Evolutionary conservation across 2,797 vertebrate genomes (phyloP).

Genomic region (Adrianichthys oophorus): DNA sequence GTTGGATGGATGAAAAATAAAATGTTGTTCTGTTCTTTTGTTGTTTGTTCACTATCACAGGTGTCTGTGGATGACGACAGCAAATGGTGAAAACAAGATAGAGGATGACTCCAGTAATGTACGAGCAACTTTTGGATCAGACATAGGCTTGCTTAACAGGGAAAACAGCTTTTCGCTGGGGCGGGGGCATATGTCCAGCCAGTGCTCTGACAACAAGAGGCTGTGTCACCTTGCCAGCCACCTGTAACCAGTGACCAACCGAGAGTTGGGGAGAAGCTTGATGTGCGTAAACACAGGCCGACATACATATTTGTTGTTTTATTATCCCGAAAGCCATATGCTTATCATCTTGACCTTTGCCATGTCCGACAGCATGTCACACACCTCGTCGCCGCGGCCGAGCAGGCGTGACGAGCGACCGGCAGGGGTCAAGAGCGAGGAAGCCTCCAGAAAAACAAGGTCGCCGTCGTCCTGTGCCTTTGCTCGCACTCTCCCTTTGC

Average conservation of each 20-base stretch:
- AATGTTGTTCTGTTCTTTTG: not conserved
- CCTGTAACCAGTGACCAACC: conserved; percentile 64
- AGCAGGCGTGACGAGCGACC: conserved; percentile 68
- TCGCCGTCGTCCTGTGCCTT: conserved; percentile 4
- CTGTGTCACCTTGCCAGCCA: conserved; percentile 75
- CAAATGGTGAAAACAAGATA: conserved; percentile 44
- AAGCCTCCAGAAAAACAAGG: conserved; percentile 18
- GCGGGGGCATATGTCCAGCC: conserved; percentile 62
- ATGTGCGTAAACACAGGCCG: conserved; percentile 25
- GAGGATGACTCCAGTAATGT: conserved; percentile 48
- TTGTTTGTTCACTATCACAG: conserved; percentile 41
- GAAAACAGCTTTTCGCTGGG: conserved; percentile 65
- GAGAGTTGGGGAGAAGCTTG: conserved; percentile 19
- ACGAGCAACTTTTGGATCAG: conserved; percentile 56
- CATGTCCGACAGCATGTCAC: conserved; percentile 62
- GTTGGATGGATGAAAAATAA: not conserved
- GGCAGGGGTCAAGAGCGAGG: conserved; percentile 56
- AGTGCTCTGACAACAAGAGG: conserved; percentile 65
- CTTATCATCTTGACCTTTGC: conserved; percentile 70
- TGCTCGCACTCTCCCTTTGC: not conserved
- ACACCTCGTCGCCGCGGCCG: conserved; percentile 54
- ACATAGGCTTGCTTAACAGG: conserved; percentile 63
- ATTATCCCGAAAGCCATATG: conserved; percentile 73
- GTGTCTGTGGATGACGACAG: conserved; percentile 42
- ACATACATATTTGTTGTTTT: conserved; percentile 58